These are phyloP conservation scores for Notodonta ziczac DNA, from an alignment of 2,888 invertebrate genomes.

Conservation along the genomic window DNA sequence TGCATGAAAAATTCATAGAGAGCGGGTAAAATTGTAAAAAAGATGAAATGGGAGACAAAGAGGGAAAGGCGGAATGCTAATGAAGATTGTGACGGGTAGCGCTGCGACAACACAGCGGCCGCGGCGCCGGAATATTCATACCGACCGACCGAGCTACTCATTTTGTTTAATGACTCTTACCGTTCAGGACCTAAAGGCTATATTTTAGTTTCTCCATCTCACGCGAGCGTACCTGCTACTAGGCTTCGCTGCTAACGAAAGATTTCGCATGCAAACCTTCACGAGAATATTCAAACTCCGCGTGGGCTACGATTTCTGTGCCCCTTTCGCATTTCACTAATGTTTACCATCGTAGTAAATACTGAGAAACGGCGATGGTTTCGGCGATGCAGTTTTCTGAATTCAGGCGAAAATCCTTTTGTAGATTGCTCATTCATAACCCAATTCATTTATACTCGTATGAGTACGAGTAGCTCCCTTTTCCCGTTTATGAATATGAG, in stretches of 20 bases:
- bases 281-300: conserved; percentile 38
- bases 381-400: conserved; percentile 13
- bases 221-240: conserved; percentile 19
- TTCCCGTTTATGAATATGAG: too few species aligned
- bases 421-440: neutral
- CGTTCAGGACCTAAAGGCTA: conserved; percentile 28
- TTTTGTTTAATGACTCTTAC: conserved; percentile 30
- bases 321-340: conserved; percentile 27
- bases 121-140: conserved; percentile 38
- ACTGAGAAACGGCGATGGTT: conserved; percentile 25
- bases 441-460: too few species aligned
- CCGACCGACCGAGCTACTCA: conserved; percentile 21
- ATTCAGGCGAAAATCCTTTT: conserved; percentile 10
- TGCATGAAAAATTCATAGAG: conserved; percentile 34
- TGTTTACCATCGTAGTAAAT: conserved; percentile 26
- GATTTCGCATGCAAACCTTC: conserved; percentile 37
- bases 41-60: conserved; percentile 36
- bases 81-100: conserved; percentile 43
- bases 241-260: conserved; percentile 28
- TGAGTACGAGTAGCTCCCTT: too few species aligned
- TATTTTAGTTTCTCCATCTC: conserved; percentile 30
- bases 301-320: conserved; percentile 20
- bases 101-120: conserved; percentile 28
- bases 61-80: conserved; percentile 47
- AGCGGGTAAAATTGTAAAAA: conserved; percentile 32